Evolutionary conservation across 1,140 invertebrate species (phyloP).

Genomic region (Pseudomyrmex cubaensis): DNA sequence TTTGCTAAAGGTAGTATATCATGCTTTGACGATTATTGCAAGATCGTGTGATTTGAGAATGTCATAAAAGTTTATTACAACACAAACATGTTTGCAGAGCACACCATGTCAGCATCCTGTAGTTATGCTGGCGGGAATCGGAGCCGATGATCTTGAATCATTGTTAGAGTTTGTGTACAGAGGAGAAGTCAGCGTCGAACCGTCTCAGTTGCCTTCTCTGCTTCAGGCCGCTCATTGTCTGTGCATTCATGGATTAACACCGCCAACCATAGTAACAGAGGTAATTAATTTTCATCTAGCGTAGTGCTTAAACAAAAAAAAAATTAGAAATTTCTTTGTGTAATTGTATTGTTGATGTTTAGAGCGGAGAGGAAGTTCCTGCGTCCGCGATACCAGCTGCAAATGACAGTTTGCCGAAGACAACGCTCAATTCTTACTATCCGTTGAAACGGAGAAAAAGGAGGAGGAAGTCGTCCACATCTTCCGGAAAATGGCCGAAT

Average conservation of each 20-base stretch:
- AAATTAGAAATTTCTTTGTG: neutral
- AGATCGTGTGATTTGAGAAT: neutral
- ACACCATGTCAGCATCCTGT: constrained; percentile 89
- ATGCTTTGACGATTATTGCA: neutral
- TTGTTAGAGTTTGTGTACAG: constrained; percentile 88
- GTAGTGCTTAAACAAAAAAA: no score
- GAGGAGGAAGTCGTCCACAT: constrained; percentile 81
- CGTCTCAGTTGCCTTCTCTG: constrained; percentile 87
- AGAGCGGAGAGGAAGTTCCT: constrained; percentile 83
- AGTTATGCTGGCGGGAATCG: constrained; percentile 88
- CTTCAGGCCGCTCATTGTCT: constrained; percentile 88
- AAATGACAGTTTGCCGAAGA: constrained; percentile 75
- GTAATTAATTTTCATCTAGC: constrained; percentile 68
- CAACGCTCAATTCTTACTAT: constrained; percentile 76
- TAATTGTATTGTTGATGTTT: constrained; percentile 32
- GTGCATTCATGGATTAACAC: constrained; percentile 87
- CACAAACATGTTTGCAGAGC: constrained; percentile 81
- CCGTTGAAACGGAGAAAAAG: constrained; percentile 80
- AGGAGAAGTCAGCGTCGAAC: constrained; percentile 88
- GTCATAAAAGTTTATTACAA: constrained; percentile 12
- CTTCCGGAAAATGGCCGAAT: constrained; percentile 79
- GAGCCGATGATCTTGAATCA: constrained; percentile 87
- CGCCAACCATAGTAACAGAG: constrained; percentile 85
- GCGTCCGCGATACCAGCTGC: constrained; percentile 78
- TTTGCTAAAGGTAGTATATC: constrained; percentile 85